These are phyloP conservation scores for Noturus placidus DNA, from an alignment of 2,113 vertebrate species.

Conservation along the genomic window DNA sequence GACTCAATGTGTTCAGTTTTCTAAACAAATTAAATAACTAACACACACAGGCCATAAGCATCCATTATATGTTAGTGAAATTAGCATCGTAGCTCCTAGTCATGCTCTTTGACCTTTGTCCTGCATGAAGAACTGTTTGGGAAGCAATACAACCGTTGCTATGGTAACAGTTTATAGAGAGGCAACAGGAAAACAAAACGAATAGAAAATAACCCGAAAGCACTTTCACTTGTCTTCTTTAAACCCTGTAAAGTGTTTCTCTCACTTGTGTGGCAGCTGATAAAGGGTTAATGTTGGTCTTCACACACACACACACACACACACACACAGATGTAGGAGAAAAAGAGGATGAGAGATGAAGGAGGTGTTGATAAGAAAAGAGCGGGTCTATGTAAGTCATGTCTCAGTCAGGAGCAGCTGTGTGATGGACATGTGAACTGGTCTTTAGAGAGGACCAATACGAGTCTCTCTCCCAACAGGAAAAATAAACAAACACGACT, in stretches of 20 bases:
- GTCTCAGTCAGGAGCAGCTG: slow-evolving; percentile 11
- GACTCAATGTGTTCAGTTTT: neutral
- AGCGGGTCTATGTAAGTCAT: neutral
- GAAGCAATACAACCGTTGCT: slow-evolving; percentile 44
- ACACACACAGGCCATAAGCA: neutral
- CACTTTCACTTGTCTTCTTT: neutral
- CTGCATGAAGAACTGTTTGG: slow-evolving; percentile 30
- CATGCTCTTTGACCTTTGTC: slow-evolving; percentile 37
- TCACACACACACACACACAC: neutral
- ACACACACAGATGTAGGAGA: neutral
- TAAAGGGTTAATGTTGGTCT: neutral
- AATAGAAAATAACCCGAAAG: neutral
- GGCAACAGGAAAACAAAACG: neutral
- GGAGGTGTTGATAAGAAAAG: neutral
- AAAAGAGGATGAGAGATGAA: neutral
- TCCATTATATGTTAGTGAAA: neutral
- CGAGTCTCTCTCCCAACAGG: slow-evolving; percentile 3
- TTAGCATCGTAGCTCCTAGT: neutral
- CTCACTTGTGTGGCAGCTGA: neutral
- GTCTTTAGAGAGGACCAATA: neutral
- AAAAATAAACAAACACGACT: slow-evolving; percentile 42
- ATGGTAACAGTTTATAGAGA: slow-evolving; percentile 20
- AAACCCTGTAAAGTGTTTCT: neutral
- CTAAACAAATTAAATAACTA: no score
- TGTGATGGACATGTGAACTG: slow-evolving; percentile 5